phyloP scores from a whole-genome alignment of 2,113 vertebrate genomes.

The Furnarius figulus region DNA sequence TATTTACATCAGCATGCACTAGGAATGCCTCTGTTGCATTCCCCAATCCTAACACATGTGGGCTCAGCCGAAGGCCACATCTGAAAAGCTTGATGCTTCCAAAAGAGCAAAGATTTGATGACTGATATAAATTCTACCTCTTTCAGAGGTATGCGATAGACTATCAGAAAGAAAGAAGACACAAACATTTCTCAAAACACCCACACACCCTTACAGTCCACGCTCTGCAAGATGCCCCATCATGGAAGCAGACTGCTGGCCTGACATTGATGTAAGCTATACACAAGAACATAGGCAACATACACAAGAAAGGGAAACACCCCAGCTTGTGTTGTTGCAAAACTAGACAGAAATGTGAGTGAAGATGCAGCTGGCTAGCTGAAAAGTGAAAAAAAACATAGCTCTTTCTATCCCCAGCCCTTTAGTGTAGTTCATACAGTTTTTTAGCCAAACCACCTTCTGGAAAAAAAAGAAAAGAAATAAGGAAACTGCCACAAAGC shows the following conservation, averaged over 20 bases:
- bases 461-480: background rate
- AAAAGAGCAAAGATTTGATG: background rate
- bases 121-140: background rate
- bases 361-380: background rate
- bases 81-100: background rate
- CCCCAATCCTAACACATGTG: background rate
- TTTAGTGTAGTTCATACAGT: background rate
- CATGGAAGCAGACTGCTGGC: background rate
- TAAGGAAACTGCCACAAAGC: background rate
- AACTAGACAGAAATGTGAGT: background rate
- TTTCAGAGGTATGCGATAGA: background rate
- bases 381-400: background rate
- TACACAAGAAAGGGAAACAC: background rate
- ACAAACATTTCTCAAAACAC: background rate
- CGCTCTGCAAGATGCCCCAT: background rate
- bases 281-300: background rate
- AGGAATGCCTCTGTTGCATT: background rate
- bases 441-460: background rate
- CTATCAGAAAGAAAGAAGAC: background rate
- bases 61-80: background rate
- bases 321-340: background rate
- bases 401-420: background rate
- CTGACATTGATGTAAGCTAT: background rate
- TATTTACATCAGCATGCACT: background rate
- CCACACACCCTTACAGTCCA: background rate